A percentile compares a stretch with the other conserved stretches of the same genome.
Conservation (phyloP, 2,888 invertebrate genomes). For the Deilephila elpenor region DNA sequence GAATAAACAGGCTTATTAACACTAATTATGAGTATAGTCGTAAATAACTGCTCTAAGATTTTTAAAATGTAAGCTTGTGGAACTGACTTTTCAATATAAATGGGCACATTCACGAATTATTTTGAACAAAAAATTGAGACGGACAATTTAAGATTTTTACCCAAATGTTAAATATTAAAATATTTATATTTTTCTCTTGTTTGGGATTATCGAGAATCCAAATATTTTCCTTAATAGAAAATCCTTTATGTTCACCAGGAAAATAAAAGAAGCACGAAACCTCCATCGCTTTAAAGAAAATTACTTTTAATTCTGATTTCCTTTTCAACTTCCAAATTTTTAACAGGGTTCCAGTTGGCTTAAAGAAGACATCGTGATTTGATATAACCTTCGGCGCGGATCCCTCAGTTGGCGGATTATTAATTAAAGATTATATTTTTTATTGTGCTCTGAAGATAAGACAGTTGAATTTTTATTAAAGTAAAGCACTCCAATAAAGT, state of each 20-base stretch:
- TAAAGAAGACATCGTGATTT: not conserved
- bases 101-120: too few relatives aligned
- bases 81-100: too few relatives aligned
- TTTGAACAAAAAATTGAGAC: too few relatives aligned
- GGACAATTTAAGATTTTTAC: too few relatives aligned
- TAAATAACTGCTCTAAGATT: too few relatives aligned
- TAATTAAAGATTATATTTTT: slow-evolving; percentile 23
- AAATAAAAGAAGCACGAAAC: not conserved
- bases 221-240: not conserved
- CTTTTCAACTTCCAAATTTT: not conserved
- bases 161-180: too few relatives aligned
- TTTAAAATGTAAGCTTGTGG: too few relatives aligned
- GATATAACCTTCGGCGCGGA: not conserved
- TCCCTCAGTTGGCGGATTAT: not conserved
- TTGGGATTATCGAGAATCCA: not conserved
- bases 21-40: too few relatives aligned
- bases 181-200: too few relatives aligned
- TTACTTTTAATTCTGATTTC: slow-evolving; percentile 2
- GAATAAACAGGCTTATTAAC: too few relatives aligned
- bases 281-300: not conserved
- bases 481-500: slow-evolving; percentile 16
- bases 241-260: not conserved
- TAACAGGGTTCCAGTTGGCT: not conserved
- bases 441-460: slow-evolving; percentile 8
- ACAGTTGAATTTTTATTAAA: slow-evolving; percentile 25